phyloP scores from a whole-genome alignment of 1,140 invertebrate species.

The fruit fly (Drosophila melanogaster) region Release_6_plus_ISO1_MT NT_033777.3:19920001-19920500 shows the following conservation, averaged over 20 bases:
- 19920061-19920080: neutral
- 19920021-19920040: conserved; percentile 85
- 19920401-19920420: too few species aligned
- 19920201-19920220: conserved; percentile 89
- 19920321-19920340: too few species aligned
- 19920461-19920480: conserved; percentile 68
- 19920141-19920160: conserved; percentile 48
- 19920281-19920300: conserved; percentile 87
- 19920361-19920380: too few species aligned
- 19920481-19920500: conserved; percentile 45
- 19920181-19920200: conserved; percentile 86
- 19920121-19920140: conserved; percentile 89
- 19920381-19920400: too few species aligned
- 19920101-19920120: conserved; percentile 94
- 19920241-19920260: conserved; percentile 91
- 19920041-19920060: accelerated
- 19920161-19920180: conserved; percentile 61
- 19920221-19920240: conserved; percentile 92
- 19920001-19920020: conserved; percentile 91
- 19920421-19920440: neutral
- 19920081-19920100: conserved; percentile 93
- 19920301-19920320: neutral
- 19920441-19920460: conserved; percentile 58
- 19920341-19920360: neutral
- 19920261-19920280: conserved; percentile 87